phyloP scores from a whole-genome alignment of 2,113 vertebrate species.

The Campylomormyrus tamandua region DNA sequence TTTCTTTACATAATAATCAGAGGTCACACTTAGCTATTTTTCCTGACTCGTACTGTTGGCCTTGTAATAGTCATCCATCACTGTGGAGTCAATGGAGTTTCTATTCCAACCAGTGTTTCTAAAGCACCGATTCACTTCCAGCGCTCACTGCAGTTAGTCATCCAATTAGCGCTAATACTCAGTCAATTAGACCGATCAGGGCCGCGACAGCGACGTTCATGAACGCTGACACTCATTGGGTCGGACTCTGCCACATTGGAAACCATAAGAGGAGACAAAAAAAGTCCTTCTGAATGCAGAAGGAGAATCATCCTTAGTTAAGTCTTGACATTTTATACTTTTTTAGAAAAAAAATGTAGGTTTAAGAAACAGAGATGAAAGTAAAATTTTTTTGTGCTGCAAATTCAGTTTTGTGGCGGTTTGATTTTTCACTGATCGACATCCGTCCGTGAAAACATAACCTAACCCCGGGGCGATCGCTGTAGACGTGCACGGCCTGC shows the following conservation, averaged over 20 bases:
- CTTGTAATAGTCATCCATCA: neutral
- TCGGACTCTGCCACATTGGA: neutral
- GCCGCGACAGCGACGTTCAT: neutral
- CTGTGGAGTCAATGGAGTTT: neutral
- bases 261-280: neutral
- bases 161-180: neutral
- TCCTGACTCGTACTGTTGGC: neutral
- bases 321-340: neutral
- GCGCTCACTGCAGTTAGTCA: neutral
- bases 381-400: neutral
- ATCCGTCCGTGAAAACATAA: neutral
- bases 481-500: neutral
- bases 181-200: neutral
- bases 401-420: neutral
- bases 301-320: neutral
- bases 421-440: neutral
- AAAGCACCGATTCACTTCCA: neutral
- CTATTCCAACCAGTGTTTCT: neutral
- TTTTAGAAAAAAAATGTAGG: neutral
- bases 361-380: neutral
- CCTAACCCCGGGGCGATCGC: neutral
- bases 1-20: neutral
- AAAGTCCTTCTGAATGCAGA: neutral
- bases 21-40: neutral
- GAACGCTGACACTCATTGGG: neutral